Evolutionary conservation across 2,113 vertebrate species (phyloP).

Genomic region (Numenius arquata): DNA sequence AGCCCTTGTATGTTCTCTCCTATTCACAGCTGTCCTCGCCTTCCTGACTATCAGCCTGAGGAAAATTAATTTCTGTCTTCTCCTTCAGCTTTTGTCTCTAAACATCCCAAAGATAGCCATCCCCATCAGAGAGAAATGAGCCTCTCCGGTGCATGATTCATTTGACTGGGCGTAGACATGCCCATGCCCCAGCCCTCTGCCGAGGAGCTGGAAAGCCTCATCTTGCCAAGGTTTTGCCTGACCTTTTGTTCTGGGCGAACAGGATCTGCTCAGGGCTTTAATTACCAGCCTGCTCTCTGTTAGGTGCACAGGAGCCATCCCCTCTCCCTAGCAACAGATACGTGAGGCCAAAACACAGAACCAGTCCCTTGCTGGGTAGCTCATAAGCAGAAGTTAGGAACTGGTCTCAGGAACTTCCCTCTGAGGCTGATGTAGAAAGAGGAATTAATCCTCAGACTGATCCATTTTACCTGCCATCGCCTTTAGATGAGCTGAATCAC

Average conservation of each 20-base stretch:
- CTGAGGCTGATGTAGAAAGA: neutral
- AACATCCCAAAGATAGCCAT: neutral
- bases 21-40: neutral
- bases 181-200: neutral
- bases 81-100: neutral
- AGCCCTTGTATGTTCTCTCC: neutral
- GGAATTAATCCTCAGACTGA: neutral
- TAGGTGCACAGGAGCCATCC: neutral
- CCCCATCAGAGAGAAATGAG: neutral
- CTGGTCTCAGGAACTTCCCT: neutral
- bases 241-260: slow-evolving; percentile 31
- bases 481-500: neutral
- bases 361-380: neutral
- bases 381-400: neutral
- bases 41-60: neutral
- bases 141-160: neutral
- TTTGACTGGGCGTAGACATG: neutral
- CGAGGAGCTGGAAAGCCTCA: slow-evolving; percentile 6
- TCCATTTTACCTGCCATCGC: neutral
- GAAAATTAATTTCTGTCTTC: neutral
- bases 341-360: slow-evolving; percentile 24
- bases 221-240: slow-evolving; percentile 10
- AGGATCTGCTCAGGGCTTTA: neutral
- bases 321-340: slow-evolving; percentile 19
- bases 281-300: neutral